phyloP scores from a whole-genome alignment of 1,140 invertebrate species.

The Calosoma granatense region DNA sequence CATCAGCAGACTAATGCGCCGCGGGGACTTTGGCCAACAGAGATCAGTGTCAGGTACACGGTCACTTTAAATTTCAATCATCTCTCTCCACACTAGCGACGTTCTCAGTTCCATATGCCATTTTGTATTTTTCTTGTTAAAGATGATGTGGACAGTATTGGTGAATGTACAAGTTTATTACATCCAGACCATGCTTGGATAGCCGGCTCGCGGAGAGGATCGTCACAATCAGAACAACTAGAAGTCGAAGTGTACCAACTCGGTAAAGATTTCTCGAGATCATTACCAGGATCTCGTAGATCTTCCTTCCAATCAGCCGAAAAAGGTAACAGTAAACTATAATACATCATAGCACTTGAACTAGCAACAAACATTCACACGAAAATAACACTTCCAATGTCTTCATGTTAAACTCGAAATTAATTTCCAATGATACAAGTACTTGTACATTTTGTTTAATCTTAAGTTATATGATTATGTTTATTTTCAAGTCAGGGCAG shows the following conservation, averaged over 20 bases:
- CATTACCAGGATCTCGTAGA: conserved; percentile 68
- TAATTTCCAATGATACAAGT: too few relatives aligned
- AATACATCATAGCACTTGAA: too few relatives aligned
- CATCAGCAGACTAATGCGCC: conserved; percentile 47
- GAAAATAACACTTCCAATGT: too few relatives aligned
- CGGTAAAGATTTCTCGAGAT: conserved; percentile 73
- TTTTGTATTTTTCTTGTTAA: conserved; percentile 1
- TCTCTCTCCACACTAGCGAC: neutral
- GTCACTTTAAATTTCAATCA: conserved; percentile 3
- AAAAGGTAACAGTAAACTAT: conserved; percentile 31
- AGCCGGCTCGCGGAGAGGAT: conserved; percentile 63
- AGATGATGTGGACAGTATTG: conserved; percentile 63
- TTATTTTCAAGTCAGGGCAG: too few relatives aligned
- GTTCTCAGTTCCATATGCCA: neutral
- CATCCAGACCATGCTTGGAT: conserved; percentile 78
- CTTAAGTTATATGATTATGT: too few relatives aligned
- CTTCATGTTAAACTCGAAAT: too few relatives aligned
- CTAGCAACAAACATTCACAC: too few relatives aligned
- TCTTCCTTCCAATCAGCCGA: conserved; percentile 66
- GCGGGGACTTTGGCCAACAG: conserved; percentile 53
- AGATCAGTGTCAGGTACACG: conserved; percentile 52
- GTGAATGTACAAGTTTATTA: conserved; percentile 57
- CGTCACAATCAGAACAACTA: conserved; percentile 72
- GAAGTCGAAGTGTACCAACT: conserved; percentile 78
- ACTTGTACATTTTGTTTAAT: too few relatives aligned